phyloP scores from a whole-genome alignment of 2,113 vertebrate genomes.

The Ptilorrhoa leucosticta region DNA sequence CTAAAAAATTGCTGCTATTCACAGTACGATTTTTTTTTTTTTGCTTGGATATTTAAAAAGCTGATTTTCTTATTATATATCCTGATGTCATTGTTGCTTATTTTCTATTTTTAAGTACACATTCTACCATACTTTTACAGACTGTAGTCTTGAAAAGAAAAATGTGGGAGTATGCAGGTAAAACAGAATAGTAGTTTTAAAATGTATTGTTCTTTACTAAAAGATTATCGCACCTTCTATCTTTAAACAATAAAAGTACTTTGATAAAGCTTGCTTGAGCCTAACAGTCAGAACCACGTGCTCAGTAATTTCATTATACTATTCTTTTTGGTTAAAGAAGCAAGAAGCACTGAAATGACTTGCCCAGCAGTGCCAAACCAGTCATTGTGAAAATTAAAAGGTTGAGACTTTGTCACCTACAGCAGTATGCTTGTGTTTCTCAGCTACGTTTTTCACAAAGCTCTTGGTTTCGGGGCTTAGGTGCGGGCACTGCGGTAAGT shows the following conservation, averaged over 20 bases:
- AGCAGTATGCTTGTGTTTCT: background rate
- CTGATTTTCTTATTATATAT: background rate
- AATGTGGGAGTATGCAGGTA: background rate
- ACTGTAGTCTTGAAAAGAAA: background rate
- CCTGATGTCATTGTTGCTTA: background rate
- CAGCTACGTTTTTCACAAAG: background rate
- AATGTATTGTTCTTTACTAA: background rate
- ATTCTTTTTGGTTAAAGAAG: background rate
- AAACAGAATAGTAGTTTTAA: background rate
- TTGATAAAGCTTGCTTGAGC: background rate
- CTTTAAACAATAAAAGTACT: background rate
- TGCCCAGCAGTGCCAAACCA: background rate
- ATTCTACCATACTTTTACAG: background rate
- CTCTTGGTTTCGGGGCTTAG: background rate
- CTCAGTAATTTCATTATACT: background rate
- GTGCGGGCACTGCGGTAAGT: background rate
- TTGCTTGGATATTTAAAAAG: background rate
- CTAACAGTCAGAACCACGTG: background rate
- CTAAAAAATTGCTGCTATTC: background rate
- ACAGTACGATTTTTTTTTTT: background rate
- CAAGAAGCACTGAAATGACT: background rate
- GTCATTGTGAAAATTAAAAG: background rate
- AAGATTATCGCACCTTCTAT: background rate
- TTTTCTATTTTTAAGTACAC: background rate
- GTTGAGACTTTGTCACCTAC: background rate